A percentile compares a stretch with the other conserved stretches of the same genome.
Evolutionary conservation across 1,140 invertebrate species (phyloP).

Genomic region (Yoshiicerus persimilis): DNA sequence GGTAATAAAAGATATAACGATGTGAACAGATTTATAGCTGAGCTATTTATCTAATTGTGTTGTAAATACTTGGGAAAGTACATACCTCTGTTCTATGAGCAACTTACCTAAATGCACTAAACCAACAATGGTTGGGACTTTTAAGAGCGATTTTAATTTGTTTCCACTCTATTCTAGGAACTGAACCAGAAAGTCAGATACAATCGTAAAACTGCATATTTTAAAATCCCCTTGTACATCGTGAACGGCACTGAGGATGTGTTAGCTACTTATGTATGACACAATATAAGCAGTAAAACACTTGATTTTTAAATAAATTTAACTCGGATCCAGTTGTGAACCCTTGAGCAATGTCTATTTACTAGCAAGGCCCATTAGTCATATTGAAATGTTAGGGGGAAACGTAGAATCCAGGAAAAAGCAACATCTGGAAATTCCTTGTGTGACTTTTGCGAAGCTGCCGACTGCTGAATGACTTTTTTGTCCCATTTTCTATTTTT

Average conservation of each 20-base stretch:
- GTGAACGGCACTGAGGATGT: background rate
- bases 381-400: background rate
- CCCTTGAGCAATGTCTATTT: background rate
- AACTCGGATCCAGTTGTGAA: background rate
- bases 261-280: no score
- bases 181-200: background rate
- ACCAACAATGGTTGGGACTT: background rate
- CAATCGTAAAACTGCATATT: background rate
- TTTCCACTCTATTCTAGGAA: background rate
- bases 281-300: no score
- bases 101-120: background rate
- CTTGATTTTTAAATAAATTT: background rate
- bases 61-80: background rate
- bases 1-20: background rate
- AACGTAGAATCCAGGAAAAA: background rate
- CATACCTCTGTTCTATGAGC: no score
- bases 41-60: constrained; percentile 6
- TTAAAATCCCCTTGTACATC: background rate
- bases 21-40: background rate
- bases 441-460: background rate
- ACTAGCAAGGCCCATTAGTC: background rate
- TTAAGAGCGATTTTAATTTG: background rate
- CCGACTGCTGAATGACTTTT: background rate
- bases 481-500: constrained; percentile 18
- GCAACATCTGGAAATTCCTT: constrained; percentile 16